Conservation (phyloP, 2,797 vertebrate species). For the Buceros bicornis region DNA sequence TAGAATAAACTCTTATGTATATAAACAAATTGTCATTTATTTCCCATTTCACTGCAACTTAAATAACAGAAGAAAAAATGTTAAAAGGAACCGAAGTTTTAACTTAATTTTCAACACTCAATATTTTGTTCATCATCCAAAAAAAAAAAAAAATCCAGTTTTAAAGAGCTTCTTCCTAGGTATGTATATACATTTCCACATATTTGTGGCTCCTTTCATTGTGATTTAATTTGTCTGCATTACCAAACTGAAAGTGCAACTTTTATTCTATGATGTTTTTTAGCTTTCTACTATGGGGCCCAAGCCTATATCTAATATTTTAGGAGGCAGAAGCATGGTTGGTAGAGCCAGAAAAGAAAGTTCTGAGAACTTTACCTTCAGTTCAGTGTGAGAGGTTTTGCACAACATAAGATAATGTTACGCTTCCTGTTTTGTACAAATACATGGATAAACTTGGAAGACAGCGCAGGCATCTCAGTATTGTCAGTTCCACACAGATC, state of each 20-base stretch:
- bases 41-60: neutral
- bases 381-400: neutral
- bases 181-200: neutral
- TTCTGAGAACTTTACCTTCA: neutral
- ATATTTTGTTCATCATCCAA: neutral
- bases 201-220: neutral
- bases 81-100: neutral
- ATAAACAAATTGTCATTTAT: neutral
- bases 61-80: neutral
- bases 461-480: neutral
- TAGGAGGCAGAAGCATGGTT: neutral
- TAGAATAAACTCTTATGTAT: neutral
- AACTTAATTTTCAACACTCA: neutral
- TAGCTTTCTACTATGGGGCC: neutral
- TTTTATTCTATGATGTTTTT: neutral
- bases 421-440: neutral
- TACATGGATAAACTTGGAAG: neutral
- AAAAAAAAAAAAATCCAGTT: neutral
- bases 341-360: neutral
- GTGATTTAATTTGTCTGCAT: neutral
- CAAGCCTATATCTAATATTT: neutral
- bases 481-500: neutral
- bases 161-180: neutral
- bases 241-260: neutral
- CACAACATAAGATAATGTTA: neutral